Base-by-base conservation (phyloP, 1,140 invertebrate genomes). In the Tetramorium simillimum region DNA sequence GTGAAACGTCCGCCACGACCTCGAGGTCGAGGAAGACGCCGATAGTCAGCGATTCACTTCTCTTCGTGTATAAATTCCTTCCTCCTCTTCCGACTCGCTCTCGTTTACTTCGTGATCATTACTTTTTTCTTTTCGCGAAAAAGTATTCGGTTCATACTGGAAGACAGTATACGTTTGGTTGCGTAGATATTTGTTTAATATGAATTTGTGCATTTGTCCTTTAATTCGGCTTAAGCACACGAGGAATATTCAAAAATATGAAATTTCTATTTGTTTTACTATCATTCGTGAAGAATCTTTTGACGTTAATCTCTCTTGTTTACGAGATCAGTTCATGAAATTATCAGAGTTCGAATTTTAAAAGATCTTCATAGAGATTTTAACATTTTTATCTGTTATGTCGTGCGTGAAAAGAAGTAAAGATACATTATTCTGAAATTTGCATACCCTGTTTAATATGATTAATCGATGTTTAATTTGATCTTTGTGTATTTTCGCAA, bases 401-500 rank as follows among this genome's bases (percentile, higher is more conserved):
- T 46, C 21, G 21, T 16, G 9, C 21, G 12, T 10, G 24, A 33
- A 49, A 65, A 33, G 40, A 60, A 16, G 2, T 58, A 24, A 65
- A 43, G n/a, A 40, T 37, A 28, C 33, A 21, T 7, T 37, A 60
- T 60, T 73, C 7, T n/a, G 14, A 21, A 46, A 10, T 82, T 72
- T 12, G 21, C 18, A 49, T 37, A 33, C 40, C 9, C 18, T 62
- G 33, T 46, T 81, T 73, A 33, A 60, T 58, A 24, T 73, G 80
- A 82, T 82, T 60, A 46, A 82, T 82, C 69, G 67, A 73, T 60
- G n/a, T 82, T 82, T 73, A 82, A 73, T 82, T 73, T 33, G 51
- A 73, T 49, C 53, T 16, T 72, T 5, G 60, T 37, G 46, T 21
- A 49, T 16, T 37, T 21, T 33, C 56, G 75, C 40, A 33, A n/a